Conservation (phyloP, 2,113 vertebrate species). For the Notothenia coriiceps region DNA sequence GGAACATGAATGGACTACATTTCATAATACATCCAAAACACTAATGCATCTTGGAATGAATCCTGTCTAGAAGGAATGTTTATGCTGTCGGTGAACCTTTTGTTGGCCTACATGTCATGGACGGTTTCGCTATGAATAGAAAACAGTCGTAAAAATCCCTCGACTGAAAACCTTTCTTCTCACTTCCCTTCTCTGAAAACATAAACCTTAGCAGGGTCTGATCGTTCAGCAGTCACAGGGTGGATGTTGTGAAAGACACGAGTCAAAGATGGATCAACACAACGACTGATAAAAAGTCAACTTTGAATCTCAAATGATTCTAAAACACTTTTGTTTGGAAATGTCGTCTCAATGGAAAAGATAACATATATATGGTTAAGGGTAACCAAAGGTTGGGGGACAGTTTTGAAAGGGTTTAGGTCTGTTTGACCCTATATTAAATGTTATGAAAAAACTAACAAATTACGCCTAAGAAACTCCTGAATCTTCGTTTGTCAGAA, state of each 20-base stretch:
- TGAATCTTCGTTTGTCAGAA: not conserved
- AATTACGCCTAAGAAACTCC: not conserved
- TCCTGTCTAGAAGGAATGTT: too few relatives aligned
- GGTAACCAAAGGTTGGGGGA: too few relatives aligned
- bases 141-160: not conserved
- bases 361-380: too few relatives aligned
- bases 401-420: too few relatives aligned
- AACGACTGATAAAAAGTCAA: not conserved
- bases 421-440: not conserved
- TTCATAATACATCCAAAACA: too few relatives aligned
- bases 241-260: not conserved
- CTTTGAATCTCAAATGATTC: not conserved
- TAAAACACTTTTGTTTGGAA: too few relatives aligned
- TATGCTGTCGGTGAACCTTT: not conserved
- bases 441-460: not conserved
- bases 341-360: too few relatives aligned
- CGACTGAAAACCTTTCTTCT: not conserved
- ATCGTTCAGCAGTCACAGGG: too few relatives aligned
- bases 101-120: not conserved
- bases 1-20: too few relatives aligned
- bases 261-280: too few relatives aligned
- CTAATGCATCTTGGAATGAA: too few relatives aligned
- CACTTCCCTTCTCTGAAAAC: not conserved
- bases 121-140: slow-evolving; percentile 30
- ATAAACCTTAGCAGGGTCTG: not conserved